Evolutionary conservation across 2,797 vertebrate genomes (phyloP).

Genomic region (Macropodus opercularis): DNA sequence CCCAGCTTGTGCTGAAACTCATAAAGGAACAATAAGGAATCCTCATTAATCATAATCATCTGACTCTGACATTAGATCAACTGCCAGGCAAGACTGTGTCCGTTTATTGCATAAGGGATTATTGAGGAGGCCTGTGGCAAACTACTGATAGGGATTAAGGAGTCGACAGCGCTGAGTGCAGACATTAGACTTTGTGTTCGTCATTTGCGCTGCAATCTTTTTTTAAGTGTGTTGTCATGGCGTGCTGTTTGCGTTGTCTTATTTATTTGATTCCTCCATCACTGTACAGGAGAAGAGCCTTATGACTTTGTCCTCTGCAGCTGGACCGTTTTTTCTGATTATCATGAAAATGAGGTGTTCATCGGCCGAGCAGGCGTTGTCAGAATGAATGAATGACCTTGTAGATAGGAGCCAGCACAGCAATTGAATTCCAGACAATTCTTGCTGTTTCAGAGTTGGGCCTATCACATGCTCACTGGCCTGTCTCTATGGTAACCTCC

Average conservation of each 20-base stretch:
- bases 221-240: conserved; percentile 15
- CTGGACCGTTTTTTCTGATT: conserved; percentile 69
- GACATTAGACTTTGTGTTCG: conserved; percentile 53
- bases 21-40: conserved; percentile 83
- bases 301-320: conserved; percentile 49
- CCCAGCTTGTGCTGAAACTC: conserved; percentile 79
- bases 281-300: conserved; percentile 15
- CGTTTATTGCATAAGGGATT: conserved; percentile 78
- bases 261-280: conserved; percentile 46
- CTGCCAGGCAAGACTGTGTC: conserved; percentile 75
- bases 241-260: conserved; percentile 33
- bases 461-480: conserved; percentile 80
- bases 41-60: conserved; percentile 81
- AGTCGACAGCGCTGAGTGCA: conserved; percentile 49
- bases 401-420: conserved; percentile 66
- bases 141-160: conserved; percentile 71
- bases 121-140: conserved; percentile 73
- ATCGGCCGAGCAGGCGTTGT: conserved; percentile 69
- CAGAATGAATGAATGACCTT: conserved; percentile 78
- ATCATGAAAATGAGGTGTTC: conserved; percentile 73
- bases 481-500: conserved; percentile 86
- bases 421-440: conserved; percentile 81
- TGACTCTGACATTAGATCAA: conserved; percentile 76
- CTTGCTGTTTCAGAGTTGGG: conserved; percentile 78
- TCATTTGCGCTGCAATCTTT: conserved; percentile 40